Base-by-base conservation (phyloP, 2,113 vertebrate species). In the Oreotrochilus melanogaster region DNA sequence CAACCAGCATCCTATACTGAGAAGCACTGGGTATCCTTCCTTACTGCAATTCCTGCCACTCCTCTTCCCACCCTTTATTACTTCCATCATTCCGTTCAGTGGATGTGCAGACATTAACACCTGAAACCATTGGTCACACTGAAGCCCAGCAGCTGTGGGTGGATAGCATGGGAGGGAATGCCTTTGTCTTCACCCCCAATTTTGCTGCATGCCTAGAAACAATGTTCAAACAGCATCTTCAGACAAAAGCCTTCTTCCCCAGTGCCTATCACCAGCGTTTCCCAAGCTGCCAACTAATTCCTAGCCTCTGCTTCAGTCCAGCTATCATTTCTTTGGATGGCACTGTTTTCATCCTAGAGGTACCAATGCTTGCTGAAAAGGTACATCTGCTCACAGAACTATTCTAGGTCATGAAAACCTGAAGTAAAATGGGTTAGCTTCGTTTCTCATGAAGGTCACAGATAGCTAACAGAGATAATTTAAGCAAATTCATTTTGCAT, bases 241-340 rank as follows among this genome's bases (percentile, higher is more conserved):
- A 39, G 39, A 39, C 39, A 39, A 39, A 39, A 39, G 9, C 39
- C 39, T 39, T 39, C 39, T 39, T 39, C 39, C 39, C 39, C 39
- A 39, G 39, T 39, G 39, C 39, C 39, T 39, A 39, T 39, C 39
- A 39, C 39, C 39, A 39, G 39, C 39, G 11, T 39, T 39, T 39
- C 39, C 39, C 39, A 39, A 10, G 39, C 39, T 39, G 39, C 39
- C 39, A 39, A 39, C 39, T 39, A 39, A 39, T 39, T 39, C 39
- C 39, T 39, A 39, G 39, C 12, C 39, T 39, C 39, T 39, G 12
- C 39, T 39, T 39, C 18, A 3, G 18, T 13, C 7, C 47, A 57
- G 37, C 16, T 0, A 0, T 15, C 1, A 1, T 16, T 57, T 57
- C 82, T 71, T 48, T 0, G 0, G 7, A 37, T 10, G 14, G 18